Evolutionary conservation across 2,797 vertebrate genomes (phyloP), one percentile per base, ranked within the genome.

Genomic region (Muscicapa comitata): DNA sequence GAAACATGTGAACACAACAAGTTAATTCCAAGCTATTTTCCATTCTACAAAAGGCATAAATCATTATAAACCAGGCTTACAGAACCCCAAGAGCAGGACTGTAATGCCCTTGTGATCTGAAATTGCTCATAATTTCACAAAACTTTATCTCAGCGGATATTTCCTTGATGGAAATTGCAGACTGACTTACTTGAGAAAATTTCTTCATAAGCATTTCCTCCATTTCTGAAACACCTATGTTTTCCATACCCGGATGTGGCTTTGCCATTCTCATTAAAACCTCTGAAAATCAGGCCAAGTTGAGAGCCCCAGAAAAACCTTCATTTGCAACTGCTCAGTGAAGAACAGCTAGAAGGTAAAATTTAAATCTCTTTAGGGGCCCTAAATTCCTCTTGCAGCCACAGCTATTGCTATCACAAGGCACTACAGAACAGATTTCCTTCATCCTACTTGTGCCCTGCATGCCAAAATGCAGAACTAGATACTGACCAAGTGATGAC

Each of bases 141-240:
- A 80, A 53, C 45, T 84, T 93, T 53, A 87, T 72, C 73, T 68
- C 53, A 17, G 38, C 0, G 0, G 47, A 3, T 66, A 73, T 79
- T 66, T 94, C 51, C 74, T 73, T 91, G 66, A 93, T 76, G 58
- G 84, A 91, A 92, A 85, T 9, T 78, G 38, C 86, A 92, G 80
- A 54, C 23, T 63, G 37, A 81, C 75, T 61, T 89, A 68, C 67
- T 50, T 37, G 33, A 93, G 54, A 84, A 74, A 87, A 92, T 57
- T 78, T 54, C 54, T 91, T 78, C 50, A 59, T 28, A 45, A 84
- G 42, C 42, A 84, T 72, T 94, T 95, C 93, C 78, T 95, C 66
- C 50, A 51, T 38, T 84, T 78, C 80, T 87, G 50, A 59, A 68
- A 55, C 40, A 50, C 2, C 12, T 53, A 38, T 11, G 26, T 38